A percentile compares a stretch with the other conserved stretches of the same genome.
Evolutionary conservation across 2,113 vertebrate species (phyloP).

Genomic region (Heptranchias perlo): DNA sequence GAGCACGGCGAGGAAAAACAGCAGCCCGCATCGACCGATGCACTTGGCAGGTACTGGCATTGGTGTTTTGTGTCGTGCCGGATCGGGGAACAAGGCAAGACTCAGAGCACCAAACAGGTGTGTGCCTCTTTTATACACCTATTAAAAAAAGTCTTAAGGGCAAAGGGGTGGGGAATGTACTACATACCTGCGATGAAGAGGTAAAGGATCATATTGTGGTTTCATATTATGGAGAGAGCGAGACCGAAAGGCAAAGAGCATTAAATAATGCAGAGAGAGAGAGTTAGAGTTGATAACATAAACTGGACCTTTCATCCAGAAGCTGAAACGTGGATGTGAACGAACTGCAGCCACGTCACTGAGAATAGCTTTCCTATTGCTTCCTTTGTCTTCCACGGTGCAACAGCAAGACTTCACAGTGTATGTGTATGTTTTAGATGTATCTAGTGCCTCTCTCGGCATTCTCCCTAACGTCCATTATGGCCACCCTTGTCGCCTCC

Average conservation of each 20-base stretch:
- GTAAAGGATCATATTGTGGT: background rate
- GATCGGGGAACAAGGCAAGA: background rate
- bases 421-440: background rate
- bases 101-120: background rate
- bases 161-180: background rate
- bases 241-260: background rate
- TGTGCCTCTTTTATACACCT: background rate
- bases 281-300: background rate
- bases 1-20: conserved; percentile 61
- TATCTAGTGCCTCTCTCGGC: background rate
- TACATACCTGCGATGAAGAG: background rate
- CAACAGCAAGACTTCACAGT: too few species aligned
- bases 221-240: background rate
- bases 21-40: conserved; percentile 44
- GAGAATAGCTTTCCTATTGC: background rate
- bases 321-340: background rate
- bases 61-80: background rate
- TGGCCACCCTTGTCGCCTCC: too few species aligned
- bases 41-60: background rate
- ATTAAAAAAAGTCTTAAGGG: background rate
- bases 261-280: background rate
- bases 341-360: background rate
- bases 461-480: background rate
- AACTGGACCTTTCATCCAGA: background rate
- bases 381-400: background rate